Base-by-base conservation (phyloP, 2,113 vertebrate genomes). In the Tretioscincus oriximinensis region DNA sequence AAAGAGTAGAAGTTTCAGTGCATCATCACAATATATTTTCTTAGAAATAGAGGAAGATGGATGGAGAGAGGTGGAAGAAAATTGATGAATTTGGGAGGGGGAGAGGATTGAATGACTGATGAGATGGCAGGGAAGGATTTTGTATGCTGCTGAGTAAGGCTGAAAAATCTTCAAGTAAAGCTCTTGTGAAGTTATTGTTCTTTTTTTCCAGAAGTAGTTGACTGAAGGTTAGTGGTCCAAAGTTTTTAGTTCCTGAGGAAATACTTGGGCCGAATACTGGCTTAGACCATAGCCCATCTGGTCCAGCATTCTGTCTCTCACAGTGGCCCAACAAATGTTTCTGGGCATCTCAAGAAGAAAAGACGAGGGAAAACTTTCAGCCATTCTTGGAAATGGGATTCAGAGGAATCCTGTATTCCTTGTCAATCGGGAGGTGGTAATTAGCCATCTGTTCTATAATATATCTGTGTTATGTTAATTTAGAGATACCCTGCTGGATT, bases 131-230 rank as follows among this genome's bases (percentile, higher is more conserved):
- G 14, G 71, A 22, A 61, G 26, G 3, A 45, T 45, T 78, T 73
- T 77, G 51, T 61, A 73, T 65, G 78, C 66, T 71, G 73, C 16
- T 79, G 81, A 73, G 8, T 73, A 74, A 79, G 18, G 41, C 1
- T 77, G 24, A 10, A 78, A 64, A 84, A 81, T 80, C 18, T 16
- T 3, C 60, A 1, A 76, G 2, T 11, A 80, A 45, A 67, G 71
- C 65, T 0, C 35, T 64, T 0, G 0, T 5, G 0, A 0, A 0
- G 35, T 70, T 72, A 29, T 66, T 66, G 64, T n/a, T 24, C 9
- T 63, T 75, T 68, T 70, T 28, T 20, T 58, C 8, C 0, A 35
- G 24, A 51, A 73, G 61, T 31, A 1, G 10, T 10, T 77, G 24
- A 73, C 31, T 74, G 47, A 76, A 81, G 60, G 26, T 81, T 60